Percentiles rank a stretch among this genome's conserved stretches.
These are phyloP conservation scores for Phanerotoma sp. DNA, from an alignment of 2,888 invertebrate genomes.

Conservation along the genomic window DNA sequence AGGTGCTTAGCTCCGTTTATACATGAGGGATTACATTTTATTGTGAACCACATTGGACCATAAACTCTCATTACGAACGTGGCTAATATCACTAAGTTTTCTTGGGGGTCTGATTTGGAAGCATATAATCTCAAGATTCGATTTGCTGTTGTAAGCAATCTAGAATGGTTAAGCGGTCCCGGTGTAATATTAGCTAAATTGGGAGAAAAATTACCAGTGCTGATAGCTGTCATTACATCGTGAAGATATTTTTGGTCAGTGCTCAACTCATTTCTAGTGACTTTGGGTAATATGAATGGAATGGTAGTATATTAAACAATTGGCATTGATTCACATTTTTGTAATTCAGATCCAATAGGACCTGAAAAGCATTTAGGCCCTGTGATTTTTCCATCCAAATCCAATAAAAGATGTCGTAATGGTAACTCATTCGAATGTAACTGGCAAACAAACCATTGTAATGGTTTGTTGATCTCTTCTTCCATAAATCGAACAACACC, in stretches of 20 bases:
- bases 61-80: constrained; percentile 25
- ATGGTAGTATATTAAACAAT: constrained; percentile 1
- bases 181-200: constrained; percentile 1
- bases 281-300: background rate
- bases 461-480: background rate
- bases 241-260: constrained; percentile 20
- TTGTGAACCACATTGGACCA: constrained; percentile 29
- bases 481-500: too few species aligned
- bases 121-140: constrained; percentile 7
- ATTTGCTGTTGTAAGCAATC: constrained; percentile 8
- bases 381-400: background rate
- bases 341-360: too few species aligned
- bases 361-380: background rate
- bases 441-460: constrained; percentile 5
- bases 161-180: background rate
- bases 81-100: constrained; percentile 4
- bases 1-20: too few species aligned
- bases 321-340: background rate
- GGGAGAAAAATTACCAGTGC: background rate
- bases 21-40: too few species aligned
- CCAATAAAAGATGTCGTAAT: background rate
- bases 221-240: constrained; percentile 1
- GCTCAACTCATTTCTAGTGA: constrained; percentile 1
- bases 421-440: constrained; percentile 7
- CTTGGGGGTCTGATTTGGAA: background rate